Evolutionary conservation across 2,888 invertebrate genomes (phyloP), one percentile per base, ranked within the genome.

Genomic region (Poecilobothrus nobilitatus): DNA sequence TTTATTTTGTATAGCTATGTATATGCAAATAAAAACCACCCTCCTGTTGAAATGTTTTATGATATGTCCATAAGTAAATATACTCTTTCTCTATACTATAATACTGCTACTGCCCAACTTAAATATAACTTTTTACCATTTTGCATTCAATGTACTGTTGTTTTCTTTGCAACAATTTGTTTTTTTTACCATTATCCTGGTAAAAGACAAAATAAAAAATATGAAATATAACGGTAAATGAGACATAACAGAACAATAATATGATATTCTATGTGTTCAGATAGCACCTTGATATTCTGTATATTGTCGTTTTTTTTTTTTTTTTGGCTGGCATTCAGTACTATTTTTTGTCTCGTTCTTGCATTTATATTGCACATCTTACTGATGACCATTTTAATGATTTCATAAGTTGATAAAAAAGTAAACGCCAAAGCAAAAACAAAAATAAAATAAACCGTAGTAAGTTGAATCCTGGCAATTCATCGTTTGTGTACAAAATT

Each of bases 391-490:
- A 53, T 53, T 53, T 53, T 53, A 53, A 53, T 53, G 53, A 53
- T 53, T 53, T 53, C 53, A 53, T 53, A 53, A 53, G 53, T 53
- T 53, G 53, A 53, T 53, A 53, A 53, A 53, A 53, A 37, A 27
- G 5, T 27, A 5, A 27, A 27, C 41, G 9, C 2, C 7, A 12
- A 41, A 41, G 7, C 4, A 41, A 41, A 41, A 41, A 53, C 8
- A 53, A 18, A 53, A 53, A 2, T 2, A 53, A 53, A 53, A 18
- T 53, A 18, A 18, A 53, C 53, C 2, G 18, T 53, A 18, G 6
- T 15, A 53, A 53, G 53, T 53, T 53, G 53, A 53, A 53, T 53
- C 53, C 18, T 53, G 15, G 15, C 53, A 53, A 18, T 53, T 53
- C 6, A 6, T 53, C 6, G 9, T 53, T 53, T 53, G 53, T 53